Base-by-base conservation (phyloP, 2,797 vertebrate genomes). In the Schizothorax lantsangensis region DNA sequence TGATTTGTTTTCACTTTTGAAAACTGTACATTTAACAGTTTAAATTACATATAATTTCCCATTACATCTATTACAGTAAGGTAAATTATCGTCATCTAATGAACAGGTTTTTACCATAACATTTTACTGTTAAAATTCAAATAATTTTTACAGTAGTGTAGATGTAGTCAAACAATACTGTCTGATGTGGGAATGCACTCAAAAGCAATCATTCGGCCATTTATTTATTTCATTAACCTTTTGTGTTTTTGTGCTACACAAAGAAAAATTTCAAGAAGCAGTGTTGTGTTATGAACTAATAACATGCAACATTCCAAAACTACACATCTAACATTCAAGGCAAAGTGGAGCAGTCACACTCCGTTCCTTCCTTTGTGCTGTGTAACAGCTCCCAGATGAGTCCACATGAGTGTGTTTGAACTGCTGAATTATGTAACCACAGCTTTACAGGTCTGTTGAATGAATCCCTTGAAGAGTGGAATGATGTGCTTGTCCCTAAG, bases 401-500 rank as follows among this genome's bases (percentile, higher is more conserved):
- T 59, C 36, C 69, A 57, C 59, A 49, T 75, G 81, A 66, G 68
- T 21, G 26, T n/a, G 17, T 43, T 23, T 49, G 45, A 54, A 71
- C 49, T 62, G 17, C 30, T 59, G 57, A 78, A 79, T 43, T 30
- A 68, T 68, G 79, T 66, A 79, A 45, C 79, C 40, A 47, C 64
- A 23, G 62, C 45, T 69, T 36, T 36, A 47, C 43, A 47, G 30
- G 62, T 81, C 64, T 81, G 11, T 19, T 68, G 30, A 66, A 52
- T 12, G 21, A 81, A 81, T 21, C 49, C 79, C 79, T 21, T 68
- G 57, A 47, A 64, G 5, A 30, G n/a, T 68, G 40, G 9, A 33
- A 45, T 26, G 19, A 21, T 10, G 21, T 38, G 11, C 5, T 62
- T 23, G 47, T 80, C 17, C 62, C 45, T 49, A 21, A 62, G 43